These are phyloP conservation scores for Cheiracanthium punctorium DNA, from an alignment of 2,888 invertebrate species.

Conservation along the genomic window DNA sequence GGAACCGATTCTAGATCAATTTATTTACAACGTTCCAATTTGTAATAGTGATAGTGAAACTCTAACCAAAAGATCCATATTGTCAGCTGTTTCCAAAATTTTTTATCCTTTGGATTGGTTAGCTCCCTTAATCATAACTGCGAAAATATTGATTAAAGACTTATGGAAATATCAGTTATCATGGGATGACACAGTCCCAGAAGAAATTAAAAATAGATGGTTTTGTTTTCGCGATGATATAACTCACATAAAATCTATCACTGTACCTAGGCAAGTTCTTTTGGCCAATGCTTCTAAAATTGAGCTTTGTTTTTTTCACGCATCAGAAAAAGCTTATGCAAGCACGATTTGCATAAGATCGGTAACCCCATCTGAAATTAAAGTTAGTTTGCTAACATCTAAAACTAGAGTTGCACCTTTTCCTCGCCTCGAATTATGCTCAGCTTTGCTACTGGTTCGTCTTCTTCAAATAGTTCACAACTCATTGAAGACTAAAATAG, in stretches of 20 bases:
- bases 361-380: neutral
- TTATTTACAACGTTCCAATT: neutral
- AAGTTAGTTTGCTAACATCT: neutral
- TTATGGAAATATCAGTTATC: neutral
- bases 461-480: neutral
- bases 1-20: neutral
- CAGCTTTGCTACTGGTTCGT: neutral
- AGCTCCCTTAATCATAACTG: neutral
- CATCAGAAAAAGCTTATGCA: neutral
- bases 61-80: neutral
- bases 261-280: neutral
- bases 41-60: neutral
- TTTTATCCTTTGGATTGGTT: slow-evolving; percentile 15
- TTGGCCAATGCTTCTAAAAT: neutral
- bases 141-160: slow-evolving; percentile 20
- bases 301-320: slow-evolving; percentile 22
- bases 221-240: neutral
- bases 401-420: neutral
- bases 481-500: neutral
- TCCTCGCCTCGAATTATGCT: neutral
- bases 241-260: neutral
- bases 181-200: neutral
- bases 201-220: neutral
- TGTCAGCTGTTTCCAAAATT: neutral
- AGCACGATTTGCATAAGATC: neutral